These are phyloP conservation scores for Pachyramphus minor DNA, from an alignment of 2,113 vertebrate genomes.

Conservation along the genomic window DNA sequence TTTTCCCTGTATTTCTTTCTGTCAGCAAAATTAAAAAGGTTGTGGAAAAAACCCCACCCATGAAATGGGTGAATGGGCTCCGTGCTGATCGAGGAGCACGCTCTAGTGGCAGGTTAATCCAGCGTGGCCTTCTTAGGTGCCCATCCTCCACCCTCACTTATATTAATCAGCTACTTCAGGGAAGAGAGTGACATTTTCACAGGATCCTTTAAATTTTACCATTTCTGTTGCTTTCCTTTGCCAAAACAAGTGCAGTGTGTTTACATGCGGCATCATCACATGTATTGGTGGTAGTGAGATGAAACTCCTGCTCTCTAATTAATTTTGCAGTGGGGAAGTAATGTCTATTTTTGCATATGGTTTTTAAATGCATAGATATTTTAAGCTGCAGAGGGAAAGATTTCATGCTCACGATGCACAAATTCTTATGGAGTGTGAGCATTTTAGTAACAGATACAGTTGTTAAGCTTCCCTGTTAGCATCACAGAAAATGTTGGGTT, in stretches of 20 bases:
- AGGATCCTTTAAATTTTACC: neutral
- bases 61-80: neutral
- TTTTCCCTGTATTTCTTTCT: neutral
- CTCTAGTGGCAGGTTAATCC: neutral
- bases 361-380: neutral
- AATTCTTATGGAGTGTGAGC: neutral
- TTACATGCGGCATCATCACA: neutral
- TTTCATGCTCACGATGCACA: neutral
- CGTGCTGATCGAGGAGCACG: neutral
- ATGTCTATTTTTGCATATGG: neutral
- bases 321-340: neutral
- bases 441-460: conserved; percentile 6
- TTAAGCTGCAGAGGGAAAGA: neutral
- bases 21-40: neutral
- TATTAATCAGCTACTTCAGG: neutral
- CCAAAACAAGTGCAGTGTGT: neutral
- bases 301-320: neutral
- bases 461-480: neutral
- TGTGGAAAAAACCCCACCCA: rapidly evolving
- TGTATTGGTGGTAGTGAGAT: neutral
- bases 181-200: neutral
- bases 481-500: neutral
- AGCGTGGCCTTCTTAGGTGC: rapidly evolving
- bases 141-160: neutral
- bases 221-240: neutral